Percentiles rank a stretch among this genome's conserved stretches.
Conservation (phyloP, 2,113 vertebrate species). For the Cyrtonyx montezumae region DNA sequence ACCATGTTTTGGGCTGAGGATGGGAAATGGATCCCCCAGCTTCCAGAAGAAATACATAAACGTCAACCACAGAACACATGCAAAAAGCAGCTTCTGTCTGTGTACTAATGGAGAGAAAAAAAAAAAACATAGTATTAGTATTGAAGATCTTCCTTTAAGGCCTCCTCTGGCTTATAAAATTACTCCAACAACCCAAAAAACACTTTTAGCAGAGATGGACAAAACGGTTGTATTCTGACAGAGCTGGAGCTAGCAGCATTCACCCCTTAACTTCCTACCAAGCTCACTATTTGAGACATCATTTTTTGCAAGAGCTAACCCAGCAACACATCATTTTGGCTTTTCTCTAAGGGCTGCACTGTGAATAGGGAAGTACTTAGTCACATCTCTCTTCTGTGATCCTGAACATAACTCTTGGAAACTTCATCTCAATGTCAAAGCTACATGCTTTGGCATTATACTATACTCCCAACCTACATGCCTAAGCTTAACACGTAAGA, state of each 20-base stretch:
- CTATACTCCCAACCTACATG: not conserved
- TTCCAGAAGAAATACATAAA: slow-evolving; percentile 99
- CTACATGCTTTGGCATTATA: not conserved
- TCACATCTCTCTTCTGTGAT: not conserved
- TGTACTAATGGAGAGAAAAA: slow-evolving; percentile 82
- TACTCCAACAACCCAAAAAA: not conserved
- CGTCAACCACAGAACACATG: slow-evolving; percentile 94
- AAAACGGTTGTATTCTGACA: not conserved
- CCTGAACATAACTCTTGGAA: not conserved
- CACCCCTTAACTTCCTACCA: not conserved
- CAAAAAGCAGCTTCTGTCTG: slow-evolving; percentile 91
- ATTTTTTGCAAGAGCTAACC: not conserved
- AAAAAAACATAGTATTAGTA: not conserved
- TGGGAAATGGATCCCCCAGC: slow-evolving; percentile 96
- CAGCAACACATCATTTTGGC: accelerated
- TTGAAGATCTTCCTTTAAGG: not conserved
- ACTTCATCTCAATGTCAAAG: not conserved
- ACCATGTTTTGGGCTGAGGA: slow-evolving; percentile 98
- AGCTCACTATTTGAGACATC: not conserved
- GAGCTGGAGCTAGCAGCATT: not conserved
- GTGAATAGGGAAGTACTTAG: not conserved
- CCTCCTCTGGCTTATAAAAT: not conserved
- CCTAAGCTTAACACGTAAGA: not conserved
- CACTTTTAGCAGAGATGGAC: not conserved
- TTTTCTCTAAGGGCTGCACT: not conserved